Base-by-base conservation (phyloP, 2,888 invertebrate species). In the Cyrtodaria siliqua region DNA sequence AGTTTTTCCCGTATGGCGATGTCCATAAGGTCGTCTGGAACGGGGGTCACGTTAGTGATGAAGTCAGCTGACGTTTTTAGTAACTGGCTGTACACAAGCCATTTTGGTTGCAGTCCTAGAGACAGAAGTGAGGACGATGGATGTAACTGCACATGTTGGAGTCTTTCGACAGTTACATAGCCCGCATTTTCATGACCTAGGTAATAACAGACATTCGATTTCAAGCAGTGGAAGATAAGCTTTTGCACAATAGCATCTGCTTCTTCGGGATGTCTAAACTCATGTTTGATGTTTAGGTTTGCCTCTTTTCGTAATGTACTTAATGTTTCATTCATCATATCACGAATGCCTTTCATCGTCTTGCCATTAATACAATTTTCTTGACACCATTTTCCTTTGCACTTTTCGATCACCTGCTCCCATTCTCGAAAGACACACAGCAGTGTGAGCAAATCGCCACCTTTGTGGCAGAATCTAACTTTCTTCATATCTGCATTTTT, bases 281-380 rank as follows among this genome's bases (percentile, higher is more conserved):
- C 55, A 23, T 70, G 60, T 26, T 66, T 72, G 0, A 87, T 67
- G 2, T 79, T 70, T 14, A 73, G 47, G 8, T 74, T 59, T 16
- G 81, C 44, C 18, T 90, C 89, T 64, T 77, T 83, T 42, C 75
- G 82, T 23, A 91, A 70, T 12, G 82, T 71, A 3, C 72, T 63
- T 1, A 69, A 24, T 14, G 87, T 76, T 62, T 91, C 91, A n/a
- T 83, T 83, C 2, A 89, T 76, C 26, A 64, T 81, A 16, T 89
- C 88, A 29, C 83, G 68, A 4, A 86, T 86, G 4, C 84, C 80
- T 42, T 86, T 83, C 75, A 92, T 86, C 4, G 89, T 77, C 80
- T 90, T 92, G 14, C 86, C 90, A 80, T 93, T 92, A 29, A 93
- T 86, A 61, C 86, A 87, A 72, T 93, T 91, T n/a, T 84, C 63